Percentiles rank a stretch among this genome's conserved stretches.
Evolutionary conservation across 2,888 invertebrate species (phyloP).

Genomic region (Amblyjoppa fuscipennis): DNA sequence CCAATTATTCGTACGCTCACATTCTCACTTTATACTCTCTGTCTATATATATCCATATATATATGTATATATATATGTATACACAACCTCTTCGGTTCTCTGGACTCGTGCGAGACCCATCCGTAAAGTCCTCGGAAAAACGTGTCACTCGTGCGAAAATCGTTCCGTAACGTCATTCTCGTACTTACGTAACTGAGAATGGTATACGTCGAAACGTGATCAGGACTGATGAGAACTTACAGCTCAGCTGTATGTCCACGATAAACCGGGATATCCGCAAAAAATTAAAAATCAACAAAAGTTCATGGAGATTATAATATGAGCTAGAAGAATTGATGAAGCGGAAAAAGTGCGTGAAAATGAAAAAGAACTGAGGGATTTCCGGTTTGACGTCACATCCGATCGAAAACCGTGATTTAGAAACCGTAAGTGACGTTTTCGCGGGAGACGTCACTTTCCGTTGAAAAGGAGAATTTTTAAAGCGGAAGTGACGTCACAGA

Average conservation of each 20-base stretch:
- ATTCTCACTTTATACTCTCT: conserved; percentile 47
- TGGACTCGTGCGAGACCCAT: conserved; percentile 47
- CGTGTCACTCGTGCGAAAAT: conserved; percentile 53
- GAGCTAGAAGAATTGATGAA: neutral
- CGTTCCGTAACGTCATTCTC: conserved; percentile 40
- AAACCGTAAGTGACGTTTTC: too few species aligned
- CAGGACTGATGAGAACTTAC: neutral
- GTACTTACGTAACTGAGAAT: conserved; percentile 25
- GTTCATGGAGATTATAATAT: neutral
- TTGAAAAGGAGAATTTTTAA: too few species aligned
- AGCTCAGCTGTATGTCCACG: neutral
- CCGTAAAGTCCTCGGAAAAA: conserved; percentile 44
- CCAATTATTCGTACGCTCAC: conserved; percentile 67
- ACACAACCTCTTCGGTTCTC: conserved; percentile 24
- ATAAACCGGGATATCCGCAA: neutral
- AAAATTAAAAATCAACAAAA: neutral
- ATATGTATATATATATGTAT: conserved; percentile 33
- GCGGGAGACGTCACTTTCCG: too few species aligned
- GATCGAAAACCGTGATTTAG: too few species aligned
- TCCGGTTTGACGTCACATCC: too few species aligned
- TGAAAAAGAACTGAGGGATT: too few species aligned
- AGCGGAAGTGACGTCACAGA: too few species aligned
- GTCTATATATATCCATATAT: conserved; percentile 25
- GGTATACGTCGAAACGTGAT: conserved; percentile 15
- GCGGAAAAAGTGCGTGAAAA: neutral